phyloP scores from a whole-genome alignment of 2,797 vertebrate genomes.

The Neopelma chrysocephalum region DNA sequence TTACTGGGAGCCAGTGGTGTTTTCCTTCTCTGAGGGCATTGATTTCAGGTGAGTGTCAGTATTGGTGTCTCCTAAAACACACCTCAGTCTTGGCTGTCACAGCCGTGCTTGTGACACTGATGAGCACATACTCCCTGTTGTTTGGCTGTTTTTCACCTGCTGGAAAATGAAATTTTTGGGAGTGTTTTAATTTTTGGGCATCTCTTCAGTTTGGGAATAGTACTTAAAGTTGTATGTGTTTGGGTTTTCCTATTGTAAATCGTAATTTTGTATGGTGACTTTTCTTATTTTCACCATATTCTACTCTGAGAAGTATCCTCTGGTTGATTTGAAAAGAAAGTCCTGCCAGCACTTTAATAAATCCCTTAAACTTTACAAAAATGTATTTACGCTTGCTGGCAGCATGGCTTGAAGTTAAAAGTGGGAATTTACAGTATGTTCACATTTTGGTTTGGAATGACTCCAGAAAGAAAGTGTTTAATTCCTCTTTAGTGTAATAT shows the following conservation, averaged over 20 bases:
- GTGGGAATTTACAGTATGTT: background rate
- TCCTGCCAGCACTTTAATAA: background rate
- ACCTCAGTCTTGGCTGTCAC: background rate
- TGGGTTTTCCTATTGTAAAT: background rate
- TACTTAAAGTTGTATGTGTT: background rate
- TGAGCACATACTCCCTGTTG: background rate
- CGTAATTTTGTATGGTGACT: background rate
- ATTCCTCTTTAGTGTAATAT: background rate
- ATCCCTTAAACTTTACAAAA: background rate
- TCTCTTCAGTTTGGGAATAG: background rate
- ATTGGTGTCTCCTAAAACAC: background rate
- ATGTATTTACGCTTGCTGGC: background rate
- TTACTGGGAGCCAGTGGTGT: background rate
- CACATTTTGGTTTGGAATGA: background rate
- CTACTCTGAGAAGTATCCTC: background rate
- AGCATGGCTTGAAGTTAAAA: background rate
- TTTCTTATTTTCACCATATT: background rate
- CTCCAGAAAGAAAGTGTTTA: background rate
- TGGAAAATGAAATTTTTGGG: background rate
- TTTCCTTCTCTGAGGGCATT: background rate
- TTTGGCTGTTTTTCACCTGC: background rate
- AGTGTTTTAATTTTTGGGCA: background rate
- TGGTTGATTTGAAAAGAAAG: constrained; percentile 16
- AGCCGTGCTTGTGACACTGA: background rate
- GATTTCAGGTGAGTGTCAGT: background rate